phyloP scores from a whole-genome alignment of 2,113 vertebrate genomes.

The Accipiter cooperii region DNA sequence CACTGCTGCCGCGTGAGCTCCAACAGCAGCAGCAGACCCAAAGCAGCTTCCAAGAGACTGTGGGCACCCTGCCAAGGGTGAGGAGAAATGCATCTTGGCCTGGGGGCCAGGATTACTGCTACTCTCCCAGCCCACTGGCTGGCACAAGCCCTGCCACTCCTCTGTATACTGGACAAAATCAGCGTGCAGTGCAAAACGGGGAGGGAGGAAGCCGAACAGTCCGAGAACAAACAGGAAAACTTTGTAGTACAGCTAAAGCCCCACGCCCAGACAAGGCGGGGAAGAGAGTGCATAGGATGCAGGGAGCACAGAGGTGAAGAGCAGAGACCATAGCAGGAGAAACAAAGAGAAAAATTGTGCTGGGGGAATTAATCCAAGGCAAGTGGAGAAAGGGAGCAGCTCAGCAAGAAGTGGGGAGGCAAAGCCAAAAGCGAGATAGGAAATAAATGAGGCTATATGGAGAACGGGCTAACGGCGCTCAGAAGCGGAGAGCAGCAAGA shows the following conservation, averaged over 20 bases:
- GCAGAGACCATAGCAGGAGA: background rate
- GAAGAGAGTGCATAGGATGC: background rate
- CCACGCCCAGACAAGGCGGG: background rate
- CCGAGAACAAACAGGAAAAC: background rate
- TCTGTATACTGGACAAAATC: background rate
- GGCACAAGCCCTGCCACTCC: background rate
- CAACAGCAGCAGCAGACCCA: background rate
- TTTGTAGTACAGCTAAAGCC: background rate
- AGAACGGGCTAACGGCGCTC: accelerated
- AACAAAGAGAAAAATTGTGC: background rate
- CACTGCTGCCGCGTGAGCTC: background rate
- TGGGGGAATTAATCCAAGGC: background rate
- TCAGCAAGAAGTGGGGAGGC: background rate
- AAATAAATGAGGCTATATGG: background rate
- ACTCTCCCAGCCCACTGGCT: background rate
- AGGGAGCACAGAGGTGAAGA: background rate
- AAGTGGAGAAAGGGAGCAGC: background rate
- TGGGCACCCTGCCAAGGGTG: accelerated
- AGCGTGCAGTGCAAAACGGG: background rate
- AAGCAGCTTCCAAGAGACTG: background rate
- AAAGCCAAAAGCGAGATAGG: background rate
- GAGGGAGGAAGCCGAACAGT: background rate
- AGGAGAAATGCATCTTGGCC: background rate
- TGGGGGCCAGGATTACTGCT: background rate
- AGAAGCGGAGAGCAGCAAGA: background rate